Evolutionary conservation across 1,140 invertebrate species (phyloP), one percentile per base, ranked within the genome.

Genomic region (Diorhabda elongata): DNA sequence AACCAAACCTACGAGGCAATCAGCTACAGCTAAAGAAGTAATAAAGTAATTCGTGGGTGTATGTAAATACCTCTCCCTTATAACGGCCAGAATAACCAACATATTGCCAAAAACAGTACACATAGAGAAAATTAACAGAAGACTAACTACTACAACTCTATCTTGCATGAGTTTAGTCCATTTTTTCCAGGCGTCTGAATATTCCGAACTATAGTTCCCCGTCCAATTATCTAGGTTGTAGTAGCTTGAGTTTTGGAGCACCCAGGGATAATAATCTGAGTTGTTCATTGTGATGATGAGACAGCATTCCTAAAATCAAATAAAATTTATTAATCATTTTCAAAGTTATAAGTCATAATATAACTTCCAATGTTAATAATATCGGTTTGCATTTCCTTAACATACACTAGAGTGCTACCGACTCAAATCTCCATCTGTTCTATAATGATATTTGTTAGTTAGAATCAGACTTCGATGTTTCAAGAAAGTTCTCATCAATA

Each of bases 1-100:
- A 60, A 97, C 88, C 4, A 96, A 90, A 43, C 96, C 97, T 2
- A 99, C 97, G 68, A 99, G 86, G 41, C 98, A 88, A 84, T 99
- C 97, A 8, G 97, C 97, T 6, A 98, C 88, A n/a, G 97, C 97
- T 73, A 99, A 84, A 70, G 95, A 97, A 73, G 98, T 95, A 80
- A 99, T 98, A 84, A 99, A 98, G 83, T 98, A 99, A 84, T 99
- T 99, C 62, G 97, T 99, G 67, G 95, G 95, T 5, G 95, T 97
- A 80, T 97, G 94, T 59, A 98, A 82, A 61, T 92, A 88, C 72
- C 95, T 85, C 82, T 98, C 96, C 59, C 93, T 86, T 66, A 91
- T 90, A 5, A 99, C 97, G 76, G 93, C 94, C 74, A 98, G 82
- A 73, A 99, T 98, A 67, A 99, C 97, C 66, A 99, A 87, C 66